These are phyloP conservation scores for Syrista parreyssii DNA, from an alignment of 2,888 invertebrate genomes.

Conservation along the genomic window DNA sequence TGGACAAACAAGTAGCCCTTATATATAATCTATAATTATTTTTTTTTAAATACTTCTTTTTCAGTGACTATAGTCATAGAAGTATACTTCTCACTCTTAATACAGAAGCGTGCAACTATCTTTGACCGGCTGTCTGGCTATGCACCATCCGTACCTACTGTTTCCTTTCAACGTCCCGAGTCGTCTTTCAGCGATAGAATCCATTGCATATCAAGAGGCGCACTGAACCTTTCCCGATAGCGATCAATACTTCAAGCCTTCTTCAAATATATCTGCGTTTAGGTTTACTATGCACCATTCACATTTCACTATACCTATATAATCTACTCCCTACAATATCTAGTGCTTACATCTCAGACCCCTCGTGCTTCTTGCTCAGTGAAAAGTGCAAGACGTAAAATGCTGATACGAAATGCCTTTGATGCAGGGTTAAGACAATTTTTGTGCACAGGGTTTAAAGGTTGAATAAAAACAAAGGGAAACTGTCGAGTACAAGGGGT, in stretches of 20 bases:
- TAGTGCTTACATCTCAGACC: not conserved
- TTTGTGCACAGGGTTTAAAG: not conserved
- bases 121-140: not conserved
- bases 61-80: too few relatives aligned
- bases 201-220: constrained; percentile 18
- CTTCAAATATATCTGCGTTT: constrained; percentile 16
- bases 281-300: not conserved
- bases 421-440: not conserved
- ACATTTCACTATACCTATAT: constrained; percentile 2
- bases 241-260: constrained; percentile 17
- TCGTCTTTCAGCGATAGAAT: constrained; percentile 10
- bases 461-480: not conserved
- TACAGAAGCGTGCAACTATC: not conserved
- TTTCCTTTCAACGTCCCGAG: not conserved
- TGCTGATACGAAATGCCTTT: not conserved
- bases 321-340: not conserved
- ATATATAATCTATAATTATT: not conserved
- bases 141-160: not conserved
- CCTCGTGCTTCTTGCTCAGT: not conserved
- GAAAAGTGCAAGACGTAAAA: not conserved
- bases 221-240: constrained; percentile 12
- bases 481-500: not conserved
- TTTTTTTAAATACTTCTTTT: not conserved
- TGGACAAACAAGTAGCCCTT: not conserved
- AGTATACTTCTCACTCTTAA: not conserved